Evolutionary conservation across 35 echinoderm and acorn worm species (phyloP).

Genomic region (Acanthaster planci): DNA sequence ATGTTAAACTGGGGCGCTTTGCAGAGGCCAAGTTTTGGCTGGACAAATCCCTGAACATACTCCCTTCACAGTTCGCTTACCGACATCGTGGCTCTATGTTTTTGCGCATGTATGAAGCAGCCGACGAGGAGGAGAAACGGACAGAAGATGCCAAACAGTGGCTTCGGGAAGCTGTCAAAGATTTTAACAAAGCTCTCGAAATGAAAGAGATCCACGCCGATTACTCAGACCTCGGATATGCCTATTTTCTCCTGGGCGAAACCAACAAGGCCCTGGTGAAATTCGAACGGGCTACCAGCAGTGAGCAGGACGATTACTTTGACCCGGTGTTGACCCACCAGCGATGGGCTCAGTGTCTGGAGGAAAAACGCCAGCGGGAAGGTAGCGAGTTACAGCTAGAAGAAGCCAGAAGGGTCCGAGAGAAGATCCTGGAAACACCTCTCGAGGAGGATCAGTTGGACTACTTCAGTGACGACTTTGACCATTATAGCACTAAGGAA

Average conservation of each 20-base stretch:
- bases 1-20: slow-evolving; percentile 51
- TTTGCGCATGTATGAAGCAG: slow-evolving; percentile 58
- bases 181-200: slow-evolving; percentile 48
- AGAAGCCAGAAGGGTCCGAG: slow-evolving; percentile 8
- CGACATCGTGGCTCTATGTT: slow-evolving; percentile 62
- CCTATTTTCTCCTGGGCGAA: slow-evolving; percentile 53
- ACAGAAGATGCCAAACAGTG: slow-evolving; percentile 15
- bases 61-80: slow-evolving; percentile 62
- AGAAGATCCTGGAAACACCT: slow-evolving; percentile 28
- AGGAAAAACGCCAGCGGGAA: not conserved
- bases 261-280: slow-evolving; percentile 38
- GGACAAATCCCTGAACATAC: slow-evolving; percentile 39
- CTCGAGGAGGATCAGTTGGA: slow-evolving; percentile 36
- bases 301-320: slow-evolving; percentile 74
- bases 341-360: slow-evolving; percentile 63
- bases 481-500: slow-evolving; percentile 39
- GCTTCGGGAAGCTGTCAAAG: slow-evolving; percentile 42
- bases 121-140: not conserved
- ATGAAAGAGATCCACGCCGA: slow-evolving; percentile 75
- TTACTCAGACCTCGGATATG: slow-evolving; percentile 73
- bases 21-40: slow-evolving; percentile 53
- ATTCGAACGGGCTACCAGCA: slow-evolving; percentile 47
- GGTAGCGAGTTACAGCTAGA: not conserved
- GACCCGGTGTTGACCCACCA: slow-evolving; percentile 59
- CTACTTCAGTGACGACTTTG: slow-evolving; percentile 69